These are phyloP conservation scores for Phyllotreta striolata DNA, from an alignment of 2,888 invertebrate species.

Conservation along the genomic window DNA sequence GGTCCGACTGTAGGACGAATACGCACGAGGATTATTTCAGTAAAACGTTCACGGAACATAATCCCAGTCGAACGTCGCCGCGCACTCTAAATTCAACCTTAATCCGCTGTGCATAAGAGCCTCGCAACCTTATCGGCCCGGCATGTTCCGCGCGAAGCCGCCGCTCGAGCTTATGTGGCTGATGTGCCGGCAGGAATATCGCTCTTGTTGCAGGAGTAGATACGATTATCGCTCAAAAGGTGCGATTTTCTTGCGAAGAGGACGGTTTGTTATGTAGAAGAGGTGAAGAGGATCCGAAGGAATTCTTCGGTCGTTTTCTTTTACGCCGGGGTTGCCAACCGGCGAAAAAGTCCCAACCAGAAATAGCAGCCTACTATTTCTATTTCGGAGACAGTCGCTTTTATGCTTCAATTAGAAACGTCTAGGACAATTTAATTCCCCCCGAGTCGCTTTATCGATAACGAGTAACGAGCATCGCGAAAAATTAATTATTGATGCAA, in stretches of 20 bases:
- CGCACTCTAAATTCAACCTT: conserved; percentile 16
- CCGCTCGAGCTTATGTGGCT: not conserved
- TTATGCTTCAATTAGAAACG: not conserved
- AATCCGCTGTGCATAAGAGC: conserved; percentile 1
- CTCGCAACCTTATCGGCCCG: conserved; percentile 6
- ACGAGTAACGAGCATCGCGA: not conserved
- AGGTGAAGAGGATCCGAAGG: not conserved
- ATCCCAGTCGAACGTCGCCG: not conserved
- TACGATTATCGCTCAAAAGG: conserved; percentile 5
- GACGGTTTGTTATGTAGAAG: not conserved
- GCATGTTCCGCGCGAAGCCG: not conserved
- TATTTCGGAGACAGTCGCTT: not conserved
- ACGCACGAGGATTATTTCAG: conserved; percentile 36
- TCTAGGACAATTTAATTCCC: conserved; percentile 1
- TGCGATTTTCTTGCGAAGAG: not conserved
- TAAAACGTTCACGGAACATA: conserved; percentile 18
- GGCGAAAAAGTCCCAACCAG: conserved; percentile 18
- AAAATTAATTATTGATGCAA: no score
- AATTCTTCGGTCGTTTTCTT: conserved; percentile 8
- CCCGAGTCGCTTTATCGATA: no score
- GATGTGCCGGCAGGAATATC: conserved; percentile 18
- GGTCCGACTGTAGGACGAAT: conserved; percentile 34
- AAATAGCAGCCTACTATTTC: conserved; percentile 23
- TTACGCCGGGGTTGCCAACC: conserved; percentile 13
- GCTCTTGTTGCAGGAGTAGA: conserved; percentile 17